Conservation (phyloP, 2,113 vertebrate genomes). For the Petrocephalus microphthalmus region DNA sequence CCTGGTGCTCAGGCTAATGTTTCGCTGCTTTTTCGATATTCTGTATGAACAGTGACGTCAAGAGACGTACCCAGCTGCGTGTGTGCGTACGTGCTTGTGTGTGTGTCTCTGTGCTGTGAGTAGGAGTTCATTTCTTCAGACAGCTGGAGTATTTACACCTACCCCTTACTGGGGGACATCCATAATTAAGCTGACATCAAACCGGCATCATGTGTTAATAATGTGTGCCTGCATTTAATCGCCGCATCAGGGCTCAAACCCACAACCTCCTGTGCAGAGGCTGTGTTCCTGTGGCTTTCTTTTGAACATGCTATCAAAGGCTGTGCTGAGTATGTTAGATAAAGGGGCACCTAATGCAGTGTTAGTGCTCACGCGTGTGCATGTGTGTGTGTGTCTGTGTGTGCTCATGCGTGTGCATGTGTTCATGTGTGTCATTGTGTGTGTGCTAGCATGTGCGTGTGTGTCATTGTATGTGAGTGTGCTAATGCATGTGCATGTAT, state of each 20-base stretch:
- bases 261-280: neutral
- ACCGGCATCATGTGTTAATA: neutral
- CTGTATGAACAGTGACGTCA: neutral
- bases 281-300: neutral
- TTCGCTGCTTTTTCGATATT: neutral
- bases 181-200: constrained; percentile 6
- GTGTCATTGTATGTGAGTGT: neutral
- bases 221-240: neutral
- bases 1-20: neutral
- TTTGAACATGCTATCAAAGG: neutral
- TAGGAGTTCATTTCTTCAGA: neutral
- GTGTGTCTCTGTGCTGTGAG: neutral
- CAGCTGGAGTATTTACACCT: neutral
- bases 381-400: neutral
- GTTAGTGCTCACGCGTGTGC: neutral
- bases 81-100: neutral
- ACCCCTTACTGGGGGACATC: neutral
- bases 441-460: neutral
- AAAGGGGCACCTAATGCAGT: neutral
- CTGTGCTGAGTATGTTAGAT: neutral
- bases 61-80: neutral
- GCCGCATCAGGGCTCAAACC: neutral
- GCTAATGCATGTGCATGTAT: neutral
- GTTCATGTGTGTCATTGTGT: neutral
- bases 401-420: neutral